Conservation (phyloP, 1,140 invertebrate genomes). For the Eubasilissa regina region DNA sequence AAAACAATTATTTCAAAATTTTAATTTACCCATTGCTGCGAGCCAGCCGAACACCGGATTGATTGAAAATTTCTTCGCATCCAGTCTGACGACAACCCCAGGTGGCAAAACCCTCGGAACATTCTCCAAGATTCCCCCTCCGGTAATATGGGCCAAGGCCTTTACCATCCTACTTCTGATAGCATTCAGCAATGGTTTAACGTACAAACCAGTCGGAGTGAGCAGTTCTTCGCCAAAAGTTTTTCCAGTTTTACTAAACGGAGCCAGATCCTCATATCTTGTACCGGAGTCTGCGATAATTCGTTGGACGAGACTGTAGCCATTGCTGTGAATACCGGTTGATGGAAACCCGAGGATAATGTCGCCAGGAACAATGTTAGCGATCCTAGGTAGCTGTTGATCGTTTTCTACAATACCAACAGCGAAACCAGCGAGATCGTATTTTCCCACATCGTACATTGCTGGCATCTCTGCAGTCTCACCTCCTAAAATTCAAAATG, state of each 20-base stretch:
- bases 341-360: conserved; percentile 87
- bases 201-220: conserved; percentile 92
- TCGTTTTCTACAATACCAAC: conserved; percentile 88
- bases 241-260: conserved; percentile 77
- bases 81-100: conserved; percentile 77
- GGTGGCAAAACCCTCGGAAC: conserved; percentile 85
- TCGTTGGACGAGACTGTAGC: conserved; percentile 87
- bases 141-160: conserved; percentile 95
- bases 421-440: conserved; percentile 95
- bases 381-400: conserved; percentile 78
- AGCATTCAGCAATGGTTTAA: conserved; percentile 83
- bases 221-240: conserved; percentile 87
- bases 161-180: conserved; percentile 84
- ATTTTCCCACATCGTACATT: conserved; percentile 86
- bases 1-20: neutral
- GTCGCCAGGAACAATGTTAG: conserved; percentile 81
- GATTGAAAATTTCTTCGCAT: conserved; percentile 84
- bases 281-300: conserved; percentile 75
- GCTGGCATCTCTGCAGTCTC: conserved; percentile 98
- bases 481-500: conserved; percentile 77
- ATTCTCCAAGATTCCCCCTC: conserved; percentile 94
- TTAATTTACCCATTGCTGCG: conserved; percentile 74
- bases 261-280: conserved; percentile 79
- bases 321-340: conserved; percentile 91
- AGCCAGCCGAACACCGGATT: conserved; percentile 80